Evolutionary conservation across 2,888 invertebrate species (phyloP).

Genomic region (Nasonia oneida): DNA sequence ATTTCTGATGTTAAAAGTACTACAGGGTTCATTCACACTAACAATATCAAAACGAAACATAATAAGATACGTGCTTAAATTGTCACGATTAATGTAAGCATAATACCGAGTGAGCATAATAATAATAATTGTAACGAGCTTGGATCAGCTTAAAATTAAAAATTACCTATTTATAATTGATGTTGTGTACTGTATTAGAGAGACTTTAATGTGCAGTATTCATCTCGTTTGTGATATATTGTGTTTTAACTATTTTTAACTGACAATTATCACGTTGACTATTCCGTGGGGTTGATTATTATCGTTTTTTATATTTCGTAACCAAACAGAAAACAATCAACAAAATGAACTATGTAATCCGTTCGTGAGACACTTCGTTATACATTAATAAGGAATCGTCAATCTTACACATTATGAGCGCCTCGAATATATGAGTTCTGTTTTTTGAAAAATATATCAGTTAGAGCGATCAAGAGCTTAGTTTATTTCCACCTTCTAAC

Average conservation of each 20-base stretch:
- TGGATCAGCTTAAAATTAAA: neutral
- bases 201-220: neutral
- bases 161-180: conserved; percentile 2
- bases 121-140: neutral
- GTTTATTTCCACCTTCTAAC: conserved; percentile 8
- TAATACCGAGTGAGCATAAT: neutral
- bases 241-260: neutral
- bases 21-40: neutral
- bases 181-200: neutral
- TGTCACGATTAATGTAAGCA: neutral
- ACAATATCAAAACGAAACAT: neutral
- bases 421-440: conserved; percentile 51
- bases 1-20: neutral
- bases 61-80: neutral
- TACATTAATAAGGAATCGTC: conserved; percentile 39
- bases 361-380: conserved; percentile 42
- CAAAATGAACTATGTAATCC: conserved; percentile 7
- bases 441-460: conserved; percentile 58
- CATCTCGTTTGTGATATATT: neutral
- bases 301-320: conserved; percentile 24
- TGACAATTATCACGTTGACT: neutral
- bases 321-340: conserved; percentile 26
- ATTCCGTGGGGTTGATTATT: neutral
- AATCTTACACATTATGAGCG: conserved; percentile 37
- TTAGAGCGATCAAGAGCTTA: neutral